Conservation (phyloP, 1,140 invertebrate species). For the Mercenaria mercenaria region DNA sequence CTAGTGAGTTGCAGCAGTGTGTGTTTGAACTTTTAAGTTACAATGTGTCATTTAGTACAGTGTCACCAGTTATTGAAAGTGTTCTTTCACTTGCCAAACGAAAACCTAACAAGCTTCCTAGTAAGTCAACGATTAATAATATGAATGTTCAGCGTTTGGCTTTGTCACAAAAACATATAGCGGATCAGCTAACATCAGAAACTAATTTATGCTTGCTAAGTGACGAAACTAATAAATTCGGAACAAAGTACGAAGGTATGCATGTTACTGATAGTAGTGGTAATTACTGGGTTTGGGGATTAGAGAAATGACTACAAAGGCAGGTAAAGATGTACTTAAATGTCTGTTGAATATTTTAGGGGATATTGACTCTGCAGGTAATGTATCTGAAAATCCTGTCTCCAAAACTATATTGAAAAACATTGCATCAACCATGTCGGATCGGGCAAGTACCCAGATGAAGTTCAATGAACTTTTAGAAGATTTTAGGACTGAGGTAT, state of each 20-base stretch:
- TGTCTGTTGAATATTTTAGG: background rate
- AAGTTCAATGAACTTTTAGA: conserved; percentile 1
- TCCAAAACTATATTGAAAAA: background rate
- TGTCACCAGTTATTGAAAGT: conserved; percentile 10
- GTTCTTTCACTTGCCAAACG: conserved; percentile 4
- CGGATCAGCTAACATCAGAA: background rate
- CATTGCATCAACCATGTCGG: background rate
- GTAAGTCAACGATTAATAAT: conserved; percentile 29
- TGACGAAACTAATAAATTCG: background rate
- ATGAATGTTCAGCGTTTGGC: conserved; percentile 31
- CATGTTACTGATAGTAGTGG: background rate
- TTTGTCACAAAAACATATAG: conserved; percentile 25
- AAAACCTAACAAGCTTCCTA: conserved; percentile 8
- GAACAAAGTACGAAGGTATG: background rate
- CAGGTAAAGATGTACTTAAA: background rate
- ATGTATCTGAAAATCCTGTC: background rate
- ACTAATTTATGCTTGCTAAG: conserved; percentile 37
- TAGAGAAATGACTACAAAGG: background rate
- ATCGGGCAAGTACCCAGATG: background rate
- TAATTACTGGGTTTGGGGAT: background rate
- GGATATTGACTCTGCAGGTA: background rate
- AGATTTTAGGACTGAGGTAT: no score
- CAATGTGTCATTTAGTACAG: conserved; percentile 21
- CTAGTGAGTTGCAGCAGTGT: conserved; percentile 40
- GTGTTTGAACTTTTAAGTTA: conserved; percentile 10